Conservation (phyloP, 1,140 invertebrate species). For the Aphaenogaster floridana region DNA sequence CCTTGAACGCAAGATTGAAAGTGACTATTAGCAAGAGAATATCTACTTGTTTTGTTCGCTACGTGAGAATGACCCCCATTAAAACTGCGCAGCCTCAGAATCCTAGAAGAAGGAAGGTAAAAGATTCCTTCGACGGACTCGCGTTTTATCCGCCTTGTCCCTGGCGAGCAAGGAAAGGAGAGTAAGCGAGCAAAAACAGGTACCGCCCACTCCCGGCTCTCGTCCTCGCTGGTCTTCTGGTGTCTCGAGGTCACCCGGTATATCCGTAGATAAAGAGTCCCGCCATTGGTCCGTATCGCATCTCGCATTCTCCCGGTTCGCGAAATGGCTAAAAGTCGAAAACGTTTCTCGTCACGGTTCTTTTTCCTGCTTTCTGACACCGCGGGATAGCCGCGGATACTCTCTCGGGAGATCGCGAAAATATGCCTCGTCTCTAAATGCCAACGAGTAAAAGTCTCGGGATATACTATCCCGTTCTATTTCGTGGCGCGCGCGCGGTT, state of each 20-base stretch:
- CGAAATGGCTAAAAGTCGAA: slow-evolving; percentile 25
- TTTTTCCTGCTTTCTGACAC: neutral
- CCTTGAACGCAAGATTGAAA: neutral
- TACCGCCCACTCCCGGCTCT: slow-evolving; percentile 75
- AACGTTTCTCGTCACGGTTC: slow-evolving; percentile 22
- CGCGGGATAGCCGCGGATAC: neutral
- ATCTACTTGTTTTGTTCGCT: neutral
- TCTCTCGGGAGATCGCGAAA: neutral
- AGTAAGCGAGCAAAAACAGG: slow-evolving; percentile 71
- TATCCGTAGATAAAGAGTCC: slow-evolving; percentile 68
- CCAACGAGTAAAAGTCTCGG: slow-evolving; percentile 54
- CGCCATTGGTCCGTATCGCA: slow-evolving; percentile 39
- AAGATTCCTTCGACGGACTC: neutral
- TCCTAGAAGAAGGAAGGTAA: neutral
- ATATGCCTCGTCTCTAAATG: slow-evolving; percentile 34
- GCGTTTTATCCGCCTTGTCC: slow-evolving; percentile 28
- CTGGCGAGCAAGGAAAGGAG: slow-evolving; percentile 61
- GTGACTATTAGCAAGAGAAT: neutral
- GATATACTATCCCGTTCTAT: slow-evolving; percentile 42
- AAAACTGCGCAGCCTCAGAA: neutral
- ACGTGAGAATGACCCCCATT: neutral
- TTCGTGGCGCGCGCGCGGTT: slow-evolving; percentile 9
- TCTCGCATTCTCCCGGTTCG: slow-evolving; percentile 14
- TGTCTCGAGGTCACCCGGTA: slow-evolving; percentile 80
- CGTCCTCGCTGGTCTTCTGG: slow-evolving; percentile 77